These are phyloP conservation scores for Ormyrus thymus DNA, from an alignment of 2,888 invertebrate species.

Conservation along the genomic window DNA sequence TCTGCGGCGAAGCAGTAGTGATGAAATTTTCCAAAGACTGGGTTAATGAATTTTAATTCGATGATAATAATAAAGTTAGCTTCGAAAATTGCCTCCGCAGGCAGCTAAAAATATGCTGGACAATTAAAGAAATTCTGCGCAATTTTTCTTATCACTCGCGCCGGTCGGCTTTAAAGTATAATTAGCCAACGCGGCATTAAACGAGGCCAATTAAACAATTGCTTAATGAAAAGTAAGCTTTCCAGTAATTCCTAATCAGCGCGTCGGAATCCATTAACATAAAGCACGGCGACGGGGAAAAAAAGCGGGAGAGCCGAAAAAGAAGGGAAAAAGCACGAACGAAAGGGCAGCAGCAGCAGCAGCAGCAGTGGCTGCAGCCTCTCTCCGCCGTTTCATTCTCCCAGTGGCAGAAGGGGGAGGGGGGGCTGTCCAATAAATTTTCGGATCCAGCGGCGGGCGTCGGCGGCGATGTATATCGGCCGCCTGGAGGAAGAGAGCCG, in stretches of 20 bases:
- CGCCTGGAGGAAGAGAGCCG: conserved; percentile 10
- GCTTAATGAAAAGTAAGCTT: conserved; percentile 39
- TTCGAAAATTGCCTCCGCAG: too few species aligned
- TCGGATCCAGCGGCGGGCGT: conserved; percentile 3
- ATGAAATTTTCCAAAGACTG: too few species aligned
- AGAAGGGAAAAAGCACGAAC: neutral
- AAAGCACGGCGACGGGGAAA: conserved; percentile 11
- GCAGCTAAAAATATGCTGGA: neutral
- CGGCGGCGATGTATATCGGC: neutral
- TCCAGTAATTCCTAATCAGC: conserved; percentile 16
- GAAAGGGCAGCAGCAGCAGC: too few species aligned
- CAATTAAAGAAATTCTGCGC: neutral
- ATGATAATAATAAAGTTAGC: too few species aligned
- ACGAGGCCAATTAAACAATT: conserved; percentile 32
- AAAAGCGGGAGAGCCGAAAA: neutral
- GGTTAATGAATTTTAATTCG: too few species aligned
- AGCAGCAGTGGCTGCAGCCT: neutral
- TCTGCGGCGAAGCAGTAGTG: too few species aligned
- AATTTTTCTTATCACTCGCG: neutral
- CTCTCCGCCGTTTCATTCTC: conserved; percentile 23
- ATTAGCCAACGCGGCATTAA: conserved; percentile 11
- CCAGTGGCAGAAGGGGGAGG: conserved; percentile 30
- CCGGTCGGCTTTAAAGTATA: neutral
- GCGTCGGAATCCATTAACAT: conserved; percentile 36
- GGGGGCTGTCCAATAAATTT: conserved; percentile 52